Conservation (phyloP, 2,113 vertebrate species). For the Athene noctua region DNA sequence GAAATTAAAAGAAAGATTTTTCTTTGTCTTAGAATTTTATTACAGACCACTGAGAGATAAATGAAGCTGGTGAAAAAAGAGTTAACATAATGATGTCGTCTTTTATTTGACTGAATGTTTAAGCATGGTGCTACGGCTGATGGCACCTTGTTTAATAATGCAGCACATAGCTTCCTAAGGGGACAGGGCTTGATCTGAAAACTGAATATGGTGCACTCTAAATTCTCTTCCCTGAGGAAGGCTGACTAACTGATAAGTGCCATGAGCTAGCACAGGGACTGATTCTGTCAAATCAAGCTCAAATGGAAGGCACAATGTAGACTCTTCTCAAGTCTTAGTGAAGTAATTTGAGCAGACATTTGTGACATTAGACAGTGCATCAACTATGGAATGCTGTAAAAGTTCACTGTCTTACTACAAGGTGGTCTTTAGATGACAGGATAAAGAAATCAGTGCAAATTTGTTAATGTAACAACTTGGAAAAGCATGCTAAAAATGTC, state of each 20-base stretch:
- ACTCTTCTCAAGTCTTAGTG: conserved; percentile 76
- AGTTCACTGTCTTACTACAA: conserved; percentile 76
- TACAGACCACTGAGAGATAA: neutral
- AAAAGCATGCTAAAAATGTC: conserved; percentile 78
- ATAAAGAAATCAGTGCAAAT: conserved; percentile 81
- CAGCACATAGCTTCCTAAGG: conserved; percentile 73
- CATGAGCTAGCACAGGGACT: conserved; percentile 80
- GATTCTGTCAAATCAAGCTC: conserved; percentile 85
- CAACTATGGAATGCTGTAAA: conserved; percentile 76
- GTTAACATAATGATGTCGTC: conserved; percentile 70
- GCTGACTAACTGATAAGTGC: conserved; percentile 86
- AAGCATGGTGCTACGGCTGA: conserved; percentile 75
- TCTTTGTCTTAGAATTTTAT: neutral
- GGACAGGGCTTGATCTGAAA: conserved; percentile 80
- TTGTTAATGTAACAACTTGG: conserved; percentile 86
- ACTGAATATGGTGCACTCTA: conserved; percentile 84
- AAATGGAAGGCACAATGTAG: conserved; percentile 77
- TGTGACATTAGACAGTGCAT: conserved; percentile 89
- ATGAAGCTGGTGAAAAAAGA: conserved; percentile 57
- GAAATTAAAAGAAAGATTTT: neutral
- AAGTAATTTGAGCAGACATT: conserved; percentile 85
- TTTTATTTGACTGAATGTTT: conserved; percentile 80
- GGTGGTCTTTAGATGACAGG: conserved; percentile 83
- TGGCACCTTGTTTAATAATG: conserved; percentile 84
- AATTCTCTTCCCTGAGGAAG: conserved; percentile 78